phyloP scores from a whole-genome alignment of 2,888 invertebrate genomes.

The Limnephilus auricula region DNA sequence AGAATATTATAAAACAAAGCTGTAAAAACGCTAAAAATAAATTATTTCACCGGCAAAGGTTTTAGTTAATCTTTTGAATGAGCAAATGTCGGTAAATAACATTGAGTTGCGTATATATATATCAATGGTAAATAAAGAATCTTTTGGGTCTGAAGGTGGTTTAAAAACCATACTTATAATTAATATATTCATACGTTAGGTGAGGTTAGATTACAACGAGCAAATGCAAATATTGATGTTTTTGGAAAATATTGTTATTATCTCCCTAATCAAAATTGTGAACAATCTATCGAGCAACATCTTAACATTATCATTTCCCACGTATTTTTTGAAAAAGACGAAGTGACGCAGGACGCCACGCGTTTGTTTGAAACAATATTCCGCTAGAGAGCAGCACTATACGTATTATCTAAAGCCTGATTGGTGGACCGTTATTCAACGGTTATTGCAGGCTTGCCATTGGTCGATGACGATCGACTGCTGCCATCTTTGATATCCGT shows the following conservation, averaged over 20 bases:
- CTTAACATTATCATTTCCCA: constrained; percentile 39
- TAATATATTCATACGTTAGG: background rate
- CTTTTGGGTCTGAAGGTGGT: no score
- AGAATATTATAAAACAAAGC: no score
- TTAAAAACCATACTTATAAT: background rate
- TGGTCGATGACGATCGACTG: constrained; percentile 65
- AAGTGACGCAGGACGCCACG: constrained; percentile 61
- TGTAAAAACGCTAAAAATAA: no score
- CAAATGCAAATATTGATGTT: background rate
- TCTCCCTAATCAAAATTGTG: background rate
- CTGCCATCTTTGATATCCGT: constrained; percentile 74
- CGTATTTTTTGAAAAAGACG: constrained; percentile 48
- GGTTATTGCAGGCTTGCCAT: constrained; percentile 38
- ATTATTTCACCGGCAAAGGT: no score
- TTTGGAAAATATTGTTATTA: background rate
- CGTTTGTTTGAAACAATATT: constrained; percentile 6
- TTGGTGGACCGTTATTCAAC: constrained; percentile 53
- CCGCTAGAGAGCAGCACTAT: constrained; percentile 53
- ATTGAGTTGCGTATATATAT: no score
- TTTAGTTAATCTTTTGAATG: no score
- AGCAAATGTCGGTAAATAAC: no score
- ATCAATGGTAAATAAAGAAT: no score
- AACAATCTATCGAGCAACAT: background rate
- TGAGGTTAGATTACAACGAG: background rate
- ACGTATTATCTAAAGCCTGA: background rate